A percentile compares a stretch with the other conserved stretches of the same genome.
Conservation (phyloP, 1,140 invertebrate genomes). For the Neotoxoptera formosana region DNA sequence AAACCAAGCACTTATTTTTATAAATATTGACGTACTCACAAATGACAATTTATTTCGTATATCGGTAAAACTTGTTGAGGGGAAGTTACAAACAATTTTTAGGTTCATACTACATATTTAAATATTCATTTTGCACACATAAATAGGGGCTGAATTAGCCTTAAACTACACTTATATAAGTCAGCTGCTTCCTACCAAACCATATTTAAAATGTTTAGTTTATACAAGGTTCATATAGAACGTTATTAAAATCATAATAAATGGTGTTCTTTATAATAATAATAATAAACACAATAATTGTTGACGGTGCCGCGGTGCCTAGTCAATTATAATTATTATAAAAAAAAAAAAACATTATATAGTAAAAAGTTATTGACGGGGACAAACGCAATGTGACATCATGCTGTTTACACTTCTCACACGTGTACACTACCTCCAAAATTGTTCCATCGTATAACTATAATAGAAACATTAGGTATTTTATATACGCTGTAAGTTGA, state of each 20-base stretch:
- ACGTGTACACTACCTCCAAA: not conserved
- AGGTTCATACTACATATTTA: not conserved
- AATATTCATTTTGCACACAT: not conserved
- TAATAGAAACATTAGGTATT: not conserved
- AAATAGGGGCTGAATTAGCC: not conserved
- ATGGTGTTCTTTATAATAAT: not conserved
- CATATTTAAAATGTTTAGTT: not conserved
- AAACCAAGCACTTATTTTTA: not conserved
- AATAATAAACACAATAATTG: too few relatives aligned
- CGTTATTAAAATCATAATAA: not conserved
- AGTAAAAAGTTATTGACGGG: not conserved
- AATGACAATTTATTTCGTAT: not conserved
- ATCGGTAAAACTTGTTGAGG: not conserved
- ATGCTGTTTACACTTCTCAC: not conserved
- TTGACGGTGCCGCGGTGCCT: too few relatives aligned
- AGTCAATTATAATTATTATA: too few relatives aligned
- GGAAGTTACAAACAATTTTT: not conserved
- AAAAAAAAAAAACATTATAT: too few relatives aligned
- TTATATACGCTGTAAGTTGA: not conserved
- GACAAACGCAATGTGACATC: not conserved
- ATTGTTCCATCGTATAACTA: not conserved
- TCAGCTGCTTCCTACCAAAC: not conserved
- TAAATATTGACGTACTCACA: not conserved
- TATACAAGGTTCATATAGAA: not conserved
- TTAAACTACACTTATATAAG: not conserved